phyloP scores from a whole-genome alignment of 2,797 vertebrate genomes.

The Phalloptychus januarius region DNA sequence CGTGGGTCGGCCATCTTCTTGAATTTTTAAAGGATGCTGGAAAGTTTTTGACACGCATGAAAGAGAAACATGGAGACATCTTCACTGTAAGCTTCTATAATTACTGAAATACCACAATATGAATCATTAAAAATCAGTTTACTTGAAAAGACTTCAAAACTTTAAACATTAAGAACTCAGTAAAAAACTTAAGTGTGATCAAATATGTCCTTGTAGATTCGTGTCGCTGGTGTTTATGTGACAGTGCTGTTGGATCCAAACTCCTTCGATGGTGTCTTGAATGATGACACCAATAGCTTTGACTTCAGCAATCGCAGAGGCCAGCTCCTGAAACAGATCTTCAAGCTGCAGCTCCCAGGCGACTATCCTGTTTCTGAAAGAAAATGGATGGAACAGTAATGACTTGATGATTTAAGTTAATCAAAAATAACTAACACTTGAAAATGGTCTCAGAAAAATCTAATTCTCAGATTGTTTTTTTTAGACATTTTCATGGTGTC shows the following conservation, averaged over 20 bases:
- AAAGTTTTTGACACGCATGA: conserved; percentile 86
- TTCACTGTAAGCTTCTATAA: conserved; percentile 84
- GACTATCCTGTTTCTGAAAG: conserved; percentile 73
- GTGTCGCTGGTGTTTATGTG: conserved; percentile 83
- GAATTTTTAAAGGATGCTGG: conserved; percentile 86
- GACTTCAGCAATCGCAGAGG: conserved; percentile 76
- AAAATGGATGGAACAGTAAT: conserved; percentile 80
- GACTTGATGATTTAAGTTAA: conserved; percentile 8
- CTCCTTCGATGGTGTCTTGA: conserved; percentile 82
- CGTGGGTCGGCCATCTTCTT: conserved; percentile 89
- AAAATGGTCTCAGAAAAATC: not conserved
- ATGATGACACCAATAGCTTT: conserved; percentile 79
- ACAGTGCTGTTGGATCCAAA: conserved; percentile 88
- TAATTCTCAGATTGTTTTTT: conserved; percentile 16
- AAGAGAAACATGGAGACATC: conserved; percentile 88
- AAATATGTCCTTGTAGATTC: conserved; percentile 74
- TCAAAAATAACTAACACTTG: not conserved
- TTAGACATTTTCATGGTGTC: conserved; percentile 83
- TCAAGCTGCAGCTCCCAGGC: conserved; percentile 79
- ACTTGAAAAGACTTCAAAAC: not conserved
- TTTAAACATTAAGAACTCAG: not conserved
- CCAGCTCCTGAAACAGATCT: conserved; percentile 81
- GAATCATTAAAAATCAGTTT: not conserved
- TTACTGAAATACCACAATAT: not conserved
- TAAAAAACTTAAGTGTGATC: not conserved